Evolutionary conservation across 1,140 invertebrate genomes (phyloP).

Genomic region (Drosophila funebris): DNA sequence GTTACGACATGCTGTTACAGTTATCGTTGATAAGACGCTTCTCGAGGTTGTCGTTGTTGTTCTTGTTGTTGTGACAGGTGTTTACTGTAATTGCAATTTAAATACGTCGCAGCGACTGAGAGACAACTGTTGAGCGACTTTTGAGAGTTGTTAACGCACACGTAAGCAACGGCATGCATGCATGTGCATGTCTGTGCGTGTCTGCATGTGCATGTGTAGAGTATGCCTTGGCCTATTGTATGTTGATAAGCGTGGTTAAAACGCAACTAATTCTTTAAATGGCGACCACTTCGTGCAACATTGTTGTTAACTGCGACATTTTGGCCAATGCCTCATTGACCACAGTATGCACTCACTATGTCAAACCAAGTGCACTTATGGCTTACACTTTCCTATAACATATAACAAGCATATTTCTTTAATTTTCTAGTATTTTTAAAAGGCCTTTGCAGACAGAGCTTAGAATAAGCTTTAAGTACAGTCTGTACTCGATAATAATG

Average conservation of each 20-base stretch:
- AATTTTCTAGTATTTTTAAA: too few relatives aligned
- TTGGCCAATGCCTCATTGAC: neutral
- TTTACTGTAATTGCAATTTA: slow-evolving; percentile 48
- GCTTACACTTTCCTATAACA: too few relatives aligned
- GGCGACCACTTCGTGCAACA: slow-evolving; percentile 27
- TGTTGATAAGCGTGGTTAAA: slow-evolving; percentile 14
- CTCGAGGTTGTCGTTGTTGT: slow-evolving; percentile 9
- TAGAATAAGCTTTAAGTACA: too few relatives aligned
- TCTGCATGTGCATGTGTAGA: neutral
- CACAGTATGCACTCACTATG: neutral
- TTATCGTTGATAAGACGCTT: slow-evolving; percentile 36
- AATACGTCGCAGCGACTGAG: slow-evolving; percentile 23
- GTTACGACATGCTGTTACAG: slow-evolving; percentile 25
- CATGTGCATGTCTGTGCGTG: neutral
- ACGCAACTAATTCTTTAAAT: slow-evolving; percentile 13
- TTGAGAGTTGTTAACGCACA: neutral
- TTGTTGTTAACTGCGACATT: slow-evolving; percentile 36
- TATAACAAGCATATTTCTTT: neutral
- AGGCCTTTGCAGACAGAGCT: too few relatives aligned
- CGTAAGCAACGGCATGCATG: neutral
- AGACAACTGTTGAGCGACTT: slow-evolving; percentile 11
- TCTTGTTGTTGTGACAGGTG: slow-evolving; percentile 29
- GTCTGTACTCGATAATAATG: too few relatives aligned
- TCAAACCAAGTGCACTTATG: too few relatives aligned
- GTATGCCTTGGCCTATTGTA: slow-evolving; percentile 20